These are phyloP conservation scores for Carpatolechia fugitivella DNA, from an alignment of 2,888 invertebrate genomes.

Conservation along the genomic window DNA sequence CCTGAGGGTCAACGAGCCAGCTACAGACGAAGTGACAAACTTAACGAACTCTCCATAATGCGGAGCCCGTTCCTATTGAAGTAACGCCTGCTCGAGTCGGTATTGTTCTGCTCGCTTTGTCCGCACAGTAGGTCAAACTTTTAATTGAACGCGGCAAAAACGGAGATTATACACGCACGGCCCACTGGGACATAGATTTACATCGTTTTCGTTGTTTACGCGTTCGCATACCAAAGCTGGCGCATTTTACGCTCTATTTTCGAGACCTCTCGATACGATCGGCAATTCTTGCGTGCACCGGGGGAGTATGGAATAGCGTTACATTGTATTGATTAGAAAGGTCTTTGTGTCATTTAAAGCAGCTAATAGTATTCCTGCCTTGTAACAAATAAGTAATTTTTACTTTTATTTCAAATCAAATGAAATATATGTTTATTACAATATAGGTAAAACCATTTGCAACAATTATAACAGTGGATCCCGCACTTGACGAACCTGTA, in stretches of 20 bases:
- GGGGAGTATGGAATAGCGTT: background rate
- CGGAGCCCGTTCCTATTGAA: background rate
- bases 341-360: background rate
- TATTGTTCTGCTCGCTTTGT: slow-evolving; percentile 25
- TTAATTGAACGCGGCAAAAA: slow-evolving; percentile 72
- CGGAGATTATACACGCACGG: slow-evolving; percentile 71
- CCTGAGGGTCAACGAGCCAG: background rate
- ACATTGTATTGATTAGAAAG: background rate
- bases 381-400: too few relatives aligned
- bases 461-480: too few relatives aligned
- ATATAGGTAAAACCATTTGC: too few relatives aligned
- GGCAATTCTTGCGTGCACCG: background rate
- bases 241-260: slow-evolving; percentile 19
- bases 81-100: background rate
- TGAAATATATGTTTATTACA: too few relatives aligned
- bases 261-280: slow-evolving; percentile 7
- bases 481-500: too few relatives aligned
- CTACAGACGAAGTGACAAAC: background rate
- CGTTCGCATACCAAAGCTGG: slow-evolving; percentile 9
- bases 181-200: slow-evolving; percentile 46
- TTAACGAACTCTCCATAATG: background rate
- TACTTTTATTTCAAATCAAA: too few relatives aligned
- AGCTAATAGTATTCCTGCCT: too few relatives aligned
- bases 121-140: slow-evolving; percentile 63
- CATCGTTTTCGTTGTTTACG: slow-evolving; percentile 24